Evolutionary conservation across 2,888 invertebrate genomes (phyloP).

Genomic region (Ptychoptera albimana): DNA sequence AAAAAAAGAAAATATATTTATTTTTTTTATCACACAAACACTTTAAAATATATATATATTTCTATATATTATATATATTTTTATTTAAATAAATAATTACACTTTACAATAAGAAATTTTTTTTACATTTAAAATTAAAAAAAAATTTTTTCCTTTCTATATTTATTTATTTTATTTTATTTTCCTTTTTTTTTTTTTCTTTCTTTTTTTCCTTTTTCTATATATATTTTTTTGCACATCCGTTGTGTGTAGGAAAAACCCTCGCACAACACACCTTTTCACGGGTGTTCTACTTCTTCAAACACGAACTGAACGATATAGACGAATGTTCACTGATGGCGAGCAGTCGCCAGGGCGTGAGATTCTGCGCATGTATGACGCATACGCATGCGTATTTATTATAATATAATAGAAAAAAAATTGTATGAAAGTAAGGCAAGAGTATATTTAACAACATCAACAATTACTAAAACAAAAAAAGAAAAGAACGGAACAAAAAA

Average conservation of each 20-base stretch:
- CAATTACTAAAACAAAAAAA: slow-evolving; percentile 1
- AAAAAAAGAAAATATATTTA: too few species aligned
- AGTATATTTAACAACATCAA: not conserved
- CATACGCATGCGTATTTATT: slow-evolving; percentile 1
- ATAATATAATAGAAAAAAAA: not conserved
- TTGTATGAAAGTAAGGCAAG: slow-evolving; percentile 4
- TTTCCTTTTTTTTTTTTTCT: slow-evolving; percentile 1
- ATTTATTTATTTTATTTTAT: not conserved
- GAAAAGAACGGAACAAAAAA: not conserved
- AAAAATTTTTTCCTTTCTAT: not conserved
- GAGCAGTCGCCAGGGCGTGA: slow-evolving; percentile 8
- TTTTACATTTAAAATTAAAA: too few species aligned
- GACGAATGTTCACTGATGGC: slow-evolving; percentile 5
- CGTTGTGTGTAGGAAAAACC: slow-evolving; percentile 14
- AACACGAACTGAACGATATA: slow-evolving; percentile 4
- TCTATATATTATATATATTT: too few species aligned
- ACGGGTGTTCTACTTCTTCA: slow-evolving; percentile 10
- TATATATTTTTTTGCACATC: slow-evolving; percentile 6
- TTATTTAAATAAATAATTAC: not conserved
- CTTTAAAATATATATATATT: too few species aligned
- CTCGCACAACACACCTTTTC: slow-evolving; percentile 16
- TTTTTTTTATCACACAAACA: too few species aligned
- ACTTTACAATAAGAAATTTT: not conserved
- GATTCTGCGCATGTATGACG: slow-evolving; percentile 1
- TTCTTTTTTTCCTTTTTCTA: not conserved